Evolutionary conservation across 37 sponge, comb jelly and placozoan species (phyloP).

Genomic region (Haliclona indistincta): DNA sequence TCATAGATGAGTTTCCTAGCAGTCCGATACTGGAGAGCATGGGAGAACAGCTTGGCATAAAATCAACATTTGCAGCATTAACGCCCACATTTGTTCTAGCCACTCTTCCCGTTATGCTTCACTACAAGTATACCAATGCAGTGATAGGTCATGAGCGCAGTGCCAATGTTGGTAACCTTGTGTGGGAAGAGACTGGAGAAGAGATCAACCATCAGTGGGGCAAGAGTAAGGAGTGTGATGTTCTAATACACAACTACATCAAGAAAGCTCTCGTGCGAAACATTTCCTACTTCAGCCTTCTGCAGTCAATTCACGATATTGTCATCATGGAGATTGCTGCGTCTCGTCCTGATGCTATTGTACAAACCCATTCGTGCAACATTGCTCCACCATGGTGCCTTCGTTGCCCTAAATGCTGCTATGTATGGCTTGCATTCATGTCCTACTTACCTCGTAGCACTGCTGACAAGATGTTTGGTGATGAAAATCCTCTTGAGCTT

Average conservation of each 20-base stretch:
- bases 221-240: constrained; percentile 7
- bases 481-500: constrained; percentile 20
- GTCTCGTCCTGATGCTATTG: not conserved
- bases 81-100: not conserved
- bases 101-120: not conserved
- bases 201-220: constrained; percentile 36
- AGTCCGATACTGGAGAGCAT: constrained; percentile 2
- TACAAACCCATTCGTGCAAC: constrained; percentile 23
- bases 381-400: constrained; percentile 14
- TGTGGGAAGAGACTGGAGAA: constrained; percentile 15
- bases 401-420: constrained; percentile 37
- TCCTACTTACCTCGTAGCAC: constrained; percentile 10
- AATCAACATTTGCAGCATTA: not conserved
- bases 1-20: not conserved
- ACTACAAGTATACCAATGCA: constrained; percentile 1
- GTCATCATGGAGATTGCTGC: constrained; percentile 3
- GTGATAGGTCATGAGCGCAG: constrained; percentile 14
- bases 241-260: not conserved
- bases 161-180: constrained; percentile 24
- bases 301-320: constrained; percentile 22
- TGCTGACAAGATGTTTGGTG: constrained; percentile 10
- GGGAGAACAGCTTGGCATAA: not conserved
- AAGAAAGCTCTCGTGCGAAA: not conserved
- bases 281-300: constrained; percentile 1
- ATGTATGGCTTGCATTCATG: constrained; percentile 32